A percentile compares a stretch with the other conserved stretches of the same genome.
Evolutionary conservation across 2,888 invertebrate species (phyloP).

Genomic region (Sipha maydis): DNA sequence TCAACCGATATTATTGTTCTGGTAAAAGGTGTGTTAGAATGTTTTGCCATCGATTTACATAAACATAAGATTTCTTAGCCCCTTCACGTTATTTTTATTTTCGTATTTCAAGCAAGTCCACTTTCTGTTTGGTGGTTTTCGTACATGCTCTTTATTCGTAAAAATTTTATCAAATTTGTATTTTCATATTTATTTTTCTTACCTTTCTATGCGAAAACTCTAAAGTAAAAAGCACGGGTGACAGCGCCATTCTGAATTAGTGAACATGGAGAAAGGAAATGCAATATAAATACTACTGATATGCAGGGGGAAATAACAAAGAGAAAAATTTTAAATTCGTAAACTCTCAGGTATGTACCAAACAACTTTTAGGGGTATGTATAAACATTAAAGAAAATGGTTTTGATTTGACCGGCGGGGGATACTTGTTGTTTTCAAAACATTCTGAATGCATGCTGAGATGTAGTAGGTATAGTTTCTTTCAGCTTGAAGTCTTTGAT

Average conservation of each 20-base stretch:
- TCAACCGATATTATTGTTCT: neutral
- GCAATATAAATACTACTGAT: slow-evolving; percentile 32
- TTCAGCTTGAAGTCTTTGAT: slow-evolving; percentile 33
- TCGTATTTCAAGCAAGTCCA: neutral
- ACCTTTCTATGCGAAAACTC: neutral
- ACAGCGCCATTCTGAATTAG: slow-evolving; percentile 42
- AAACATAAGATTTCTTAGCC: no score
- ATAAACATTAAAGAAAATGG: slow-evolving; percentile 20
- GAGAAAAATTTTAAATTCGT: slow-evolving; percentile 54
- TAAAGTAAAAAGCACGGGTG: slow-evolving; percentile 13
- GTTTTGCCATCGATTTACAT: neutral
- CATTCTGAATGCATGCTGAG: neutral
- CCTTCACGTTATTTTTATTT: neutral
- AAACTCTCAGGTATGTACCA: slow-evolving; percentile 16
- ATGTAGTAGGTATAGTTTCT: neutral
- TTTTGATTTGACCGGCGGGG: slow-evolving; percentile 35
- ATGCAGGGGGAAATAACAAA: slow-evolving; percentile 25
- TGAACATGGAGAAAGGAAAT: neutral
- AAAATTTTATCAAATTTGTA: slow-evolving; percentile 23
- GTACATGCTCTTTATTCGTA: neutral
- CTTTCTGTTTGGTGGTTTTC: neutral
- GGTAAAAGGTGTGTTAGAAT: neutral
- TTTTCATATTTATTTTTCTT: neutral
- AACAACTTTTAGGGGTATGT: slow-evolving; percentile 26
- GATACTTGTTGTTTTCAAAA: slow-evolving; percentile 30